Percentiles rank a stretch among this genome's conserved stretches.
Evolutionary conservation across 2,113 vertebrate genomes (phyloP).

Genomic region (Crocuta crocuta): DNA sequence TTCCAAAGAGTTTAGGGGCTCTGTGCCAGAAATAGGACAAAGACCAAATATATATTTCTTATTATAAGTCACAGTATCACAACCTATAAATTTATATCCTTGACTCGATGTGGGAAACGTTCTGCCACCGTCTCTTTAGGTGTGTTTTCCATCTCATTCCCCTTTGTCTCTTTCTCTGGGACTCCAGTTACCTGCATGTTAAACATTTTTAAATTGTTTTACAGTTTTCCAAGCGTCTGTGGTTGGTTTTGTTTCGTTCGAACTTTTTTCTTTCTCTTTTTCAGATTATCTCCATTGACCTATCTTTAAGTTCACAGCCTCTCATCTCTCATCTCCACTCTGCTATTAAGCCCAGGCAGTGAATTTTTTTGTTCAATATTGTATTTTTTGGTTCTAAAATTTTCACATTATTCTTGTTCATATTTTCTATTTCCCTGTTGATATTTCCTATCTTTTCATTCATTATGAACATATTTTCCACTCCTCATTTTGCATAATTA

Average conservation of each 20-base stretch:
- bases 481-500: slow-evolving; percentile 14
- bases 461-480: slow-evolving; percentile 14
- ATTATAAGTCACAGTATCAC: neutral
- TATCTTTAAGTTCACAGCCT: neutral
- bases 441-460: neutral
- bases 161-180: neutral
- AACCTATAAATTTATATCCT: slow-evolving; percentile 23
- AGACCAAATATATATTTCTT: neutral
- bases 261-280: neutral
- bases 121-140: slow-evolving; percentile 9
- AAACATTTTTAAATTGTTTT: slow-evolving; percentile 10
- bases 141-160: slow-evolving; percentile 4
- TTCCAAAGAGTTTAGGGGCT: neutral
- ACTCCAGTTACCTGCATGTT: neutral
- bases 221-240: neutral
- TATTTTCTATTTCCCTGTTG: slow-evolving; percentile 1
- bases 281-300: neutral
- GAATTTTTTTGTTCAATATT: neutral
- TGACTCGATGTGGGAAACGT: slow-evolving; percentile 1
- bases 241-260: neutral
- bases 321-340: neutral
- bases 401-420: neutral
- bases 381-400: slow-evolving; percentile 41
- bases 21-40: neutral
- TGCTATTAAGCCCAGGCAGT: neutral